Base-by-base conservation (phyloP, 2,888 invertebrate species). In the Itoplectis maculator region DNA sequence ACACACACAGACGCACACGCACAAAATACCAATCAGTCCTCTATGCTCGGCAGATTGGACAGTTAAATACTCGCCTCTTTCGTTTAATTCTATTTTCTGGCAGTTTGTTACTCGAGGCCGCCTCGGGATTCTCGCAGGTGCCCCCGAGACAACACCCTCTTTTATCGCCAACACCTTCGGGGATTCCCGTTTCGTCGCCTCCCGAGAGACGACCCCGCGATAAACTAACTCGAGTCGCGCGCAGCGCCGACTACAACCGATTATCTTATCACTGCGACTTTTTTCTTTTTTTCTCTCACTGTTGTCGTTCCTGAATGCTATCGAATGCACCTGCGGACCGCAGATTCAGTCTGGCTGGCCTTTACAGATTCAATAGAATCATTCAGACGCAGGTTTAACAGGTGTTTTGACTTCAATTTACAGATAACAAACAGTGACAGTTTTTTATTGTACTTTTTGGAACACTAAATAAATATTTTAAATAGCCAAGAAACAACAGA, bases 151-250 rank as follows among this genome's bases (percentile, higher is more conserved):
- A 63, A 29, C 29, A 29, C 29, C 35, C 29, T 45, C 35, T 51
- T 69, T 82, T 82, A 82, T 82, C 81, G 81, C 47, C n/a, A 70
- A 77, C 77, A 74, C 78, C 81, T 59, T 70, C 40, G 68, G 79
- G 73, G 63, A 81, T 76, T 76, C 63, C 69, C 40, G 54, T 69
- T 65, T 59, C 61, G 59, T 45, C 56, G 18, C 59, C 59, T 59
- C 59, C 15, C 13, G 18, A 40, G 6, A 7, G 20, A 65, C 29
- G 23, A 49, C n/a, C 42, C 59, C n/a, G n/a, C n/a, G 59, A 73
- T 73, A 59, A 61, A 15, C 73, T 15, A 47, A 35, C 61, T 45
- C 61, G 47, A 37, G 45, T 42, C 42, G 45, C 20, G 23, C 29
- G 29, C 23, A 11, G 45, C 65, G 45, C 65, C 65, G 65, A 45